Conservation (phyloP, 2,888 invertebrate genomes). For the Choreutis nemorana region DNA sequence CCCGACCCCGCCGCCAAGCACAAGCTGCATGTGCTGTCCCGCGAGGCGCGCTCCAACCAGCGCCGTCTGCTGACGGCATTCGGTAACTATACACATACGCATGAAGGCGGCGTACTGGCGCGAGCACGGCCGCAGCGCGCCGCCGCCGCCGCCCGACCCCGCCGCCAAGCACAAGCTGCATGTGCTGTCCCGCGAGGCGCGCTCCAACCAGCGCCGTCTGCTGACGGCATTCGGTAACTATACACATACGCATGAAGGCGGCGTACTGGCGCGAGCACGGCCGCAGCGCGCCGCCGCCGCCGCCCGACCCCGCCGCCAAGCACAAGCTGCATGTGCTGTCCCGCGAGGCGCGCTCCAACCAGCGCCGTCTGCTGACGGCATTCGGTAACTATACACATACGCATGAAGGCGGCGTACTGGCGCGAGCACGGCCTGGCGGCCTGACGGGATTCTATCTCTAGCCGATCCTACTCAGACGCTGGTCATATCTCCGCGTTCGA, state of each 20-base stretch:
- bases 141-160: slow-evolving; percentile 26
- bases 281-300: slow-evolving; percentile 27
- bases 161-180: slow-evolving; percentile 70
- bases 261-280: slow-evolving; percentile 86
- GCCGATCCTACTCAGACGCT: too few relatives aligned
- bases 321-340: slow-evolving; percentile 79
- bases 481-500: too few relatives aligned
- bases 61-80: slow-evolving; percentile 90
- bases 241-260: slow-evolving; percentile 78
- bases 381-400: slow-evolving; percentile 78
- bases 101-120: slow-evolving; percentile 90
- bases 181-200: slow-evolving; percentile 85
- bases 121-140: slow-evolving; percentile 68
- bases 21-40: slow-evolving; percentile 79
- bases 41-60: slow-evolving; percentile 95
- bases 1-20: slow-evolving; percentile 39
- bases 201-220: slow-evolving; percentile 92
- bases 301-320: slow-evolving; percentile 34
- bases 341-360: slow-evolving; percentile 93
- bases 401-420: too few relatives aligned
- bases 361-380: slow-evolving; percentile 88
- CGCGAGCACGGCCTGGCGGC: too few relatives aligned
- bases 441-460: too few relatives aligned
- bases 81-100: too few relatives aligned
- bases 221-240: slow-evolving; percentile 89